These are phyloP conservation scores for Lamellibrachia luymesi DNA, from an alignment of 1,140 invertebrate species.

Conservation along the genomic window DNA sequence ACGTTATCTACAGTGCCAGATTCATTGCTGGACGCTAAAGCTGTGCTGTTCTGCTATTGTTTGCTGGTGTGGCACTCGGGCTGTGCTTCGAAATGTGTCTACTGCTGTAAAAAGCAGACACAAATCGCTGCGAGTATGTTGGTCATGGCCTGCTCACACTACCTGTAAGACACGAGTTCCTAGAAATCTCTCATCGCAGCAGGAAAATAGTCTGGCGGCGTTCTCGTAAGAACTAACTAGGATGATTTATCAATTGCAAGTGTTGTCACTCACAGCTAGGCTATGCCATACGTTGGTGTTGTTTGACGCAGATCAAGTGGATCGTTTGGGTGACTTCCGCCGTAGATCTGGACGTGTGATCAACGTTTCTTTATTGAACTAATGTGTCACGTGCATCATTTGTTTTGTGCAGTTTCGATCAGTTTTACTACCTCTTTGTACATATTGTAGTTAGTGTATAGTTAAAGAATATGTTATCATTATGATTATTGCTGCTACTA, in stretches of 20 bases:
- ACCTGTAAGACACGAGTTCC: neutral
- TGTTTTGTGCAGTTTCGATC: constrained; percentile 4
- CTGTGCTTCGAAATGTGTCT: neutral
- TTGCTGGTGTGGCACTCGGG: neutral
- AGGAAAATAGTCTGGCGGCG: neutral
- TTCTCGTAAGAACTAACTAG: neutral
- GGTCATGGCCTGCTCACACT: neutral
- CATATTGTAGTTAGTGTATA: neutral
- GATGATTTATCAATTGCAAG: neutral
- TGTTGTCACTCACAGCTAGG: neutral
- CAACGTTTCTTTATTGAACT: neutral
- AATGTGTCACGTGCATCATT: neutral
- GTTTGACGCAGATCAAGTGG: neutral
- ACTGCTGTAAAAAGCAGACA: neutral
- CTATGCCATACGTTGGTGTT: neutral
- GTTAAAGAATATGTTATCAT: neutral
- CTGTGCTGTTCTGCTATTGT: neutral
- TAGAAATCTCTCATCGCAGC: no score
- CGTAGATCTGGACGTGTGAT: neutral
- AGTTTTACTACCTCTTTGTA: neutral
- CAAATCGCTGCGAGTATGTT: neutral
- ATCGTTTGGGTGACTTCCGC: neutral
- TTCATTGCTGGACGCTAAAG: neutral
- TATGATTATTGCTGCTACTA: neutral
- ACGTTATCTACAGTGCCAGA: no score